Evolutionary conservation across 1,140 invertebrate species (phyloP), one percentile per base, ranked within the genome.

Genomic region (Drosophila nigrodunni): DNA sequence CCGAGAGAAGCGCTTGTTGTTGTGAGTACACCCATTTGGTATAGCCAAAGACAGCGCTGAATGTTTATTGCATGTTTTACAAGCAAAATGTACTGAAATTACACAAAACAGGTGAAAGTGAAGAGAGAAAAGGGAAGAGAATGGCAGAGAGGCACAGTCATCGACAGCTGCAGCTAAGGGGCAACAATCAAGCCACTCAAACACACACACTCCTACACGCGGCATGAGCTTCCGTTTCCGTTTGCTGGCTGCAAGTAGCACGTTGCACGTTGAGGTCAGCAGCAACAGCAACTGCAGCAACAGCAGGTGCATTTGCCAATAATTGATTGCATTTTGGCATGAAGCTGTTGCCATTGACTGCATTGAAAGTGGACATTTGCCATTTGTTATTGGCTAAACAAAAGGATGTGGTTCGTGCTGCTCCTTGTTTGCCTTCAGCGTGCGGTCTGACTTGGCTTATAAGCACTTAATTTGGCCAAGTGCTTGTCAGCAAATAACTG

Each of bases 251-350:
- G 35, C 54, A 57, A 15, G 66, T 41, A 11, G 62, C 78, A 71
- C 10, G 57, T 60, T 49, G 52, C 59, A 43, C 73, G 13, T 39
- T 88, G 80, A 89, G 80, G 85, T 82, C 83, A 88, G 59, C 74
- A 60, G 10, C 78, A 82, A 57, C 66, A 55, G 18, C 41, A 60
- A 35, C 49, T 41, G 57, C 54, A 62, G 11, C 25, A 41, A 49
- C 66, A 60, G 74, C 74, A 79, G 85, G 73, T 77, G 79, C 85
- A 83, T 87, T 87, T 82, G 70, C 85, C 85, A 89, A 88, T 89
- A 88, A 88, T 88, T 88, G 85, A 88, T 88, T 88, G 79, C 85
- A 81, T 77, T 89, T 89, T 74, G 80, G 68, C 85, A 80, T 89
- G 80, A 78, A 88, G 83, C 87, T 80, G 77, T 83, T 88, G 62